Percentiles rank a stretch among this genome's conserved stretches.
Evolutionary conservation across 2,113 vertebrate species (phyloP).

Genomic region (Phalacrocorax carbo): DNA sequence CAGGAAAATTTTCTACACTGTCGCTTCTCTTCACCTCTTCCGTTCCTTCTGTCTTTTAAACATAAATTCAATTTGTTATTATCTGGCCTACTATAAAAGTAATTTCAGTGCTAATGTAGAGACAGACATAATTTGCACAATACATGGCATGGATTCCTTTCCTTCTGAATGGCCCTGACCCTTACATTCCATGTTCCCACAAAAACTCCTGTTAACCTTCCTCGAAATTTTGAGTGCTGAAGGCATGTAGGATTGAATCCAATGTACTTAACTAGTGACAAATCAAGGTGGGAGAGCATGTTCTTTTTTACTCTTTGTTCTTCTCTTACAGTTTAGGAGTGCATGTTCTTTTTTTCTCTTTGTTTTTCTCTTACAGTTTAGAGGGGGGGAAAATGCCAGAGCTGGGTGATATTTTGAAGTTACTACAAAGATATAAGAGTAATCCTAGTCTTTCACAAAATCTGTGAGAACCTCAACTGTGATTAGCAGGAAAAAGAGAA

Average conservation of each 20-base stretch:
- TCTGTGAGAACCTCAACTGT: not conserved
- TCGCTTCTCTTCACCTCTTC: not conserved
- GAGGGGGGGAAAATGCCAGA: not conserved
- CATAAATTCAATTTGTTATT: not conserved
- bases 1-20: not conserved
- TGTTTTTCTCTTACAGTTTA: not conserved
- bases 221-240: conserved; percentile 28
- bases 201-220: conserved; percentile 30
- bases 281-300: not conserved
- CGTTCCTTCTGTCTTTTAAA: not conserved
- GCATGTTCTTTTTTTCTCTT: not conserved
- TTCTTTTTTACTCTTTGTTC: not conserved
- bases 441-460: not conserved
- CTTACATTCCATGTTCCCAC: conserved; percentile 31
- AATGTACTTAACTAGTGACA: not conserved
- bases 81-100: not conserved
- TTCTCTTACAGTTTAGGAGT: not conserved
- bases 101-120: not conserved
- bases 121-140: not conserved
- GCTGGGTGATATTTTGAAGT: not conserved
- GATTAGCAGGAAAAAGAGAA: not conserved
- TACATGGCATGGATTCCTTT: conserved; percentile 28
- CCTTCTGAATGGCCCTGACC: conserved; percentile 26
- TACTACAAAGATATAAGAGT: not conserved
- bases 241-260: conserved; percentile 16